These are phyloP conservation scores for Lynx canadensis DNA, from an alignment of 2,113 vertebrate species.

Conservation along the genomic window DNA sequence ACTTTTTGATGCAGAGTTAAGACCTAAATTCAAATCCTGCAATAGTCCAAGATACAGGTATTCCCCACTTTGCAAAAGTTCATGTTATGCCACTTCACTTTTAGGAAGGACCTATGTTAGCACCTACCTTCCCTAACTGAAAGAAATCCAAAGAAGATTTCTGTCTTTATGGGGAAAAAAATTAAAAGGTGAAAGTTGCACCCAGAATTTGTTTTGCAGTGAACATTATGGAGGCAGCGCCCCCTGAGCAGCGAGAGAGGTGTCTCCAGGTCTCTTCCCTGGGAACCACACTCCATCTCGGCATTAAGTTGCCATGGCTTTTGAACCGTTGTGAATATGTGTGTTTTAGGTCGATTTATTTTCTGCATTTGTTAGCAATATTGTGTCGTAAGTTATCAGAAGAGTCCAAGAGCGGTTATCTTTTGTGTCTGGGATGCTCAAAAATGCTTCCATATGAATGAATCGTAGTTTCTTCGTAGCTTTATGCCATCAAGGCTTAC, in stretches of 20 bases:
- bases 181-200: background rate
- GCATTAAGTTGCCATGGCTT: background rate
- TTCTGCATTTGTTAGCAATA: background rate
- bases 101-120: background rate
- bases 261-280: background rate
- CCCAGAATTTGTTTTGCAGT: background rate
- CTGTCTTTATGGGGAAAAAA: background rate
- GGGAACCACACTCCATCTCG: background rate
- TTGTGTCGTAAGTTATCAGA: background rate
- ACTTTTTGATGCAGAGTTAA: background rate
- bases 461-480: background rate
- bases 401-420: background rate
- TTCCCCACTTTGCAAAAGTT: background rate
- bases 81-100: background rate
- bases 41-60: background rate
- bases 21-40: background rate
- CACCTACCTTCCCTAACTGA: background rate
- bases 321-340: background rate
- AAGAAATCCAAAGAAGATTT: background rate
- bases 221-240: background rate
- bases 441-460: background rate
- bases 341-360: background rate
- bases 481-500: background rate
- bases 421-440: background rate
- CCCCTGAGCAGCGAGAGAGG: background rate